Evolutionary conservation across 2,888 invertebrate genomes (phyloP).

Genomic region (Harpagoxenus sublaevis): DNA sequence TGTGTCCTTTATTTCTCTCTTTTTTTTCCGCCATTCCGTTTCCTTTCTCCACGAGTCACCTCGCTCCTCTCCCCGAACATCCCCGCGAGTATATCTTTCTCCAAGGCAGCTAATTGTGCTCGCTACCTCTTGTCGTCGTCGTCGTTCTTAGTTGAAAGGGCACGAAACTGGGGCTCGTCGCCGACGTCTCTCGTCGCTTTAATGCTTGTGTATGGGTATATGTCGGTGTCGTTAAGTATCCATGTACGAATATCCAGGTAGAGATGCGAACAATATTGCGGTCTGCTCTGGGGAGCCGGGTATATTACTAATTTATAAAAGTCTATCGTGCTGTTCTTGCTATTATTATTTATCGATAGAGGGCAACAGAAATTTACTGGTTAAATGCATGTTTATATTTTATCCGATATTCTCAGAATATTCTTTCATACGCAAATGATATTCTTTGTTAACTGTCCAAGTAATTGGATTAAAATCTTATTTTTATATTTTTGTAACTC

Average conservation of each 20-base stretch:
- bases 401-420: neutral
- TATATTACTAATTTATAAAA: neutral
- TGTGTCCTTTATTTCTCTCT: conserved; percentile 15
- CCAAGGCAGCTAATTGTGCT: conserved; percentile 74
- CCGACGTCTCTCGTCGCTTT: conserved; percentile 7
- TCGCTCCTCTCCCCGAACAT: conserved; percentile 43
- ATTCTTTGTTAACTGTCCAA: neutral
- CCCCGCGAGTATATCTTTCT: conserved; percentile 60
- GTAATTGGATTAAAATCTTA: neutral
- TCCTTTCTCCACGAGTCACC: conserved; percentile 51
- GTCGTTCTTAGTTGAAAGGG: conserved; percentile 64
- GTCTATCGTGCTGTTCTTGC: neutral
- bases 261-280: conserved; percentile 19
- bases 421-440: neutral
- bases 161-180: conserved; percentile 71
- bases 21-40: conserved; percentile 33
- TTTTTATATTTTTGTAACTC: neutral
- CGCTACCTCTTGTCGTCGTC: conserved; percentile 69
- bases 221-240: conserved; percentile 39
- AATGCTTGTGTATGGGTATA: conserved; percentile 4
- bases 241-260: conserved; percentile 24
- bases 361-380: neutral
- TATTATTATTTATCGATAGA: conserved; percentile 24
- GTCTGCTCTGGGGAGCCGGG: neutral
- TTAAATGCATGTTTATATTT: neutral